Evolutionary conservation across 2,797 vertebrate species (phyloP).

Genomic region (Xiphophorus birchmanni): DNA sequence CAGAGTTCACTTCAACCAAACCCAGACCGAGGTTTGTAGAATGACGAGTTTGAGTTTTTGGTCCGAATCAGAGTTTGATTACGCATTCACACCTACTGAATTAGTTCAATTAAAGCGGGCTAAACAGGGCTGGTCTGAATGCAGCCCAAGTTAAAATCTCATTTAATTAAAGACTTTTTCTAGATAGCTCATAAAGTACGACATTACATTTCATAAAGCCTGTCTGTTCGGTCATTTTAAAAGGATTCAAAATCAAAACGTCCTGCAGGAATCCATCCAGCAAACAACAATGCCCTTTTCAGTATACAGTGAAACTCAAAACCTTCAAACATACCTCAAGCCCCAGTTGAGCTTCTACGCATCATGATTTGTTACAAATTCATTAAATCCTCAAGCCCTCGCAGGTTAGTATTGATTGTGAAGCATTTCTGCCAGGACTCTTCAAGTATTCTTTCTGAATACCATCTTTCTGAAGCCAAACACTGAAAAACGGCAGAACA

Average conservation of each 20-base stretch:
- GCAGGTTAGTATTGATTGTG: background rate
- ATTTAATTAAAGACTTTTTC: background rate
- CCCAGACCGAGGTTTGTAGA: no score
- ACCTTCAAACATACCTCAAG: background rate
- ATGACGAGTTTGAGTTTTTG: no score
- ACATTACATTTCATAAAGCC: constrained; percentile 17
- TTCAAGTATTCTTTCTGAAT: background rate
- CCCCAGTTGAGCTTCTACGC: background rate
- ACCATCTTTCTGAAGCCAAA: background rate
- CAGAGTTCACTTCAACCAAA: no score
- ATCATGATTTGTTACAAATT: background rate
- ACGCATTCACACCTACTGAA: no score
- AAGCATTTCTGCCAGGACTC: background rate
- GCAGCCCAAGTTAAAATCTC: background rate
- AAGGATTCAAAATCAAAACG: constrained; percentile 19
- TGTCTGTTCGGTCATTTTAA: background rate
- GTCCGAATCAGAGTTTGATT: no score
- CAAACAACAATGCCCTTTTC: background rate
- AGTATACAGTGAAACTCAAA: background rate
- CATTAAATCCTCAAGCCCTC: background rate
- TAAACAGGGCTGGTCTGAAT: no score
- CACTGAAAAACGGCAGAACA: background rate
- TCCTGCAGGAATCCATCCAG: background rate
- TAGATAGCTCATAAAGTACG: constrained; percentile 12
- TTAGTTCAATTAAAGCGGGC: no score